Evolutionary conservation across 2,888 invertebrate genomes (phyloP).

Genomic region (Lydus trimaculatus): DNA sequence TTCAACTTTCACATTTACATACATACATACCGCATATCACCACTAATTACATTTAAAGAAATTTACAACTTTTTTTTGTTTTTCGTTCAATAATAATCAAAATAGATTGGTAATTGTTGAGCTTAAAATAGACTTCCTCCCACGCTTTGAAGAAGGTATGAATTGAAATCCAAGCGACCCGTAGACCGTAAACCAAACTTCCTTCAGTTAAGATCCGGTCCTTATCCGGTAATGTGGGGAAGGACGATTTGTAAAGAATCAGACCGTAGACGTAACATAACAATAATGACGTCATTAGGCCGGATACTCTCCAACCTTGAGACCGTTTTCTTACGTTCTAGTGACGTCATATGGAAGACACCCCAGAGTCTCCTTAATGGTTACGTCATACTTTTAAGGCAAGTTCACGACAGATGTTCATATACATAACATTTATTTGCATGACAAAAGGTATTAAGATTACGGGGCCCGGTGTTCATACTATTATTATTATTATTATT

Average conservation of each 20-base stretch:
- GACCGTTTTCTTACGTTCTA: slow-evolving; percentile 55
- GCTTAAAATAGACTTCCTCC: slow-evolving; percentile 10
- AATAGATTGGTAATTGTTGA: too few relatives aligned
- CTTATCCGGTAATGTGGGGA: slow-evolving; percentile 3
- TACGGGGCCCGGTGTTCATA: slow-evolving; percentile 57
- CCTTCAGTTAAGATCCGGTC: slow-evolving; percentile 12
- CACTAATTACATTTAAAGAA: slow-evolving; percentile 12
- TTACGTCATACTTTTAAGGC: slow-evolving; percentile 46
- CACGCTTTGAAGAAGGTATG: slow-evolving; percentile 15
- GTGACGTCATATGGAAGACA: slow-evolving; percentile 44
- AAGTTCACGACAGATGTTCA: slow-evolving; percentile 54
- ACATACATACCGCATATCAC: too few relatives aligned
- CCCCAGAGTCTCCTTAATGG: slow-evolving; percentile 44
- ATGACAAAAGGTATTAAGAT: slow-evolving; percentile 61
- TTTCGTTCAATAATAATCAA: not conserved
- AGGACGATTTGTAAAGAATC: slow-evolving; percentile 27
- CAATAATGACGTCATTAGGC: slow-evolving; percentile 57
- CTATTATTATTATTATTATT: slow-evolving; percentile 27
- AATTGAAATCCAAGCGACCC: slow-evolving; percentile 15
- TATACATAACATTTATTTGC: slow-evolving; percentile 50
- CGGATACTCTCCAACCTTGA: slow-evolving; percentile 58
- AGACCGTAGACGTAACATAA: slow-evolving; percentile 29
- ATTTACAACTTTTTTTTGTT: not conserved
- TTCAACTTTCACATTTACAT: too few relatives aligned
- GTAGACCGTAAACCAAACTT: slow-evolving; percentile 23